Evolutionary conservation across 2,888 invertebrate genomes (phyloP).

Genomic region (Megastigmus dorsalis): DNA sequence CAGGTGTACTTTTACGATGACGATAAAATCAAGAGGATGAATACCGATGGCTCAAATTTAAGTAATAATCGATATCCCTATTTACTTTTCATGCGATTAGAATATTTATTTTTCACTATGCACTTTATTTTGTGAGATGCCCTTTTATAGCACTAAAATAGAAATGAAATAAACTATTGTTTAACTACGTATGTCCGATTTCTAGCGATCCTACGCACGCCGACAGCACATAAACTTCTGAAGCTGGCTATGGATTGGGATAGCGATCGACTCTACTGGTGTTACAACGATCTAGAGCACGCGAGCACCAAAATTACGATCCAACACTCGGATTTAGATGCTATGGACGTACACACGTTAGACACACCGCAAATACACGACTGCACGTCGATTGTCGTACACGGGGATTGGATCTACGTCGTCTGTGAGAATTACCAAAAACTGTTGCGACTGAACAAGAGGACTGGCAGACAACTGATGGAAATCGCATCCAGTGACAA

Average conservation of each 20-base stretch:
- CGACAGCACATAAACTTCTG: background rate
- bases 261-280: slow-evolving; percentile 9
- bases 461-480: background rate
- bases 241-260: background rate
- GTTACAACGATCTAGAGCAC: too few species aligned
- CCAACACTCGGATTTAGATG: background rate
- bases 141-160: too few species aligned
- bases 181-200: too few species aligned
- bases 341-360: background rate
- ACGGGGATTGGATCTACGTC: slow-evolving; percentile 6
- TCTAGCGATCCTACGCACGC: background rate
- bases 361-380: background rate
- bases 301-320: background rate
- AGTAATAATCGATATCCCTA: background rate
- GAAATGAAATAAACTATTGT: too few species aligned
- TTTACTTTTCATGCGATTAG: too few species aligned
- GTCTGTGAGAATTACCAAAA: background rate
- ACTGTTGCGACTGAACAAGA: background rate
- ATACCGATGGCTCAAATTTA: slow-evolving; percentile 5
- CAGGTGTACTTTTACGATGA: slow-evolving; percentile 15
- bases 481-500: background rate
- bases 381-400: background rate
- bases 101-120: too few species aligned
- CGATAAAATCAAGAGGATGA: background rate
- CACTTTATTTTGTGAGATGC: too few species aligned